These are phyloP conservation scores for Diadema setosum DNA, from an alignment of 35 echinoderm and acorn worm species.

Conservation along the genomic window DNA sequence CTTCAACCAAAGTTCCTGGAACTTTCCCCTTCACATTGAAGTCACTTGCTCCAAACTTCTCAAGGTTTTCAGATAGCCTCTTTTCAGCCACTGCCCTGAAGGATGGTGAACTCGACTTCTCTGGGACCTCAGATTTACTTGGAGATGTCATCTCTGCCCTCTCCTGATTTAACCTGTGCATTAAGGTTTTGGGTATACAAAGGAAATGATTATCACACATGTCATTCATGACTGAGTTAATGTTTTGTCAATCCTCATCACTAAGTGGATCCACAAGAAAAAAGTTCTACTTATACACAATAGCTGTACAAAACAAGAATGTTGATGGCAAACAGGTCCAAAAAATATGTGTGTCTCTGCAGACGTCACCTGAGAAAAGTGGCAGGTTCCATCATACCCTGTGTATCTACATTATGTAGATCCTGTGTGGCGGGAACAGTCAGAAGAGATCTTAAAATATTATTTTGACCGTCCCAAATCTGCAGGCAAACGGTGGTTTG, in stretches of 20 bases:
- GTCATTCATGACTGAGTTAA: neutral
- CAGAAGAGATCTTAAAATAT: too few relatives aligned
- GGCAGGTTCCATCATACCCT: too few relatives aligned
- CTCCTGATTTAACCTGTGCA: slow-evolving; percentile 37
- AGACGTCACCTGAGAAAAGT: too few relatives aligned
- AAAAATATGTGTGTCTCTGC: neutral
- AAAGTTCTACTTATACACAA: neutral
- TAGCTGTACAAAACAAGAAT: neutral
- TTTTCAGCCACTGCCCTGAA: neutral
- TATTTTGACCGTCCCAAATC: too few relatives aligned
- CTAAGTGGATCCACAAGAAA: neutral
- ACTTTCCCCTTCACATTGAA: slow-evolving; percentile 81
- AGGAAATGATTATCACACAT: neutral
- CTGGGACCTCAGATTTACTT: neutral
- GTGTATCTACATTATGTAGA: too few relatives aligned
- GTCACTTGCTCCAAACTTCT: slow-evolving; percentile 71
- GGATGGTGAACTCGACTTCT: neutral
- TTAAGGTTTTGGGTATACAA: neutral
- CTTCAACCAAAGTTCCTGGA: slow-evolving; percentile 76
- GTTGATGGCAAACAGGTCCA: neutral
- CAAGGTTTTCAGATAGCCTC: slow-evolving; percentile 53
- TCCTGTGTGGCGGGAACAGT: too few relatives aligned
- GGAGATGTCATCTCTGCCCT: neutral
- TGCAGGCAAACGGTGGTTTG: too few relatives aligned
- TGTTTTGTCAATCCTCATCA: neutral